Evolutionary conservation across 2,113 vertebrate genomes (phyloP).

Genomic region (Halcyon senegalensis): DNA sequence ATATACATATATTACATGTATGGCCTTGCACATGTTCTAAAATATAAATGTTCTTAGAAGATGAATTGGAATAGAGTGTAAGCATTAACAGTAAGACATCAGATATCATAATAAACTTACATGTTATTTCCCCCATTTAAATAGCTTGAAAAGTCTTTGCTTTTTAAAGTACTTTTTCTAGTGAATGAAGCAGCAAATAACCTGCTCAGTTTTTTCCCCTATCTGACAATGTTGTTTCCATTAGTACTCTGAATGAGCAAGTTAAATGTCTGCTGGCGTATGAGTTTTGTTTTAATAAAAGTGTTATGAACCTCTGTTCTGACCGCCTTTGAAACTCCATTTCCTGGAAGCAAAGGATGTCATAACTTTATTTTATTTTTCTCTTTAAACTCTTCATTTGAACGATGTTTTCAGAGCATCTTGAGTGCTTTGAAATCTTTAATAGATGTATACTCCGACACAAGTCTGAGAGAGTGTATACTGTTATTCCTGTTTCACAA

Average conservation of each 20-base stretch:
- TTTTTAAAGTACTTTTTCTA: neutral
- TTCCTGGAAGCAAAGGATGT: neutral
- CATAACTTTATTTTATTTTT: neutral
- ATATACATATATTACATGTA: neutral
- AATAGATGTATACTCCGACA: neutral
- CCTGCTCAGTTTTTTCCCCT: accelerated
- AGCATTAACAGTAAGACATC: neutral
- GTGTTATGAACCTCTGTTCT: neutral
- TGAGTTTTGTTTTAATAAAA: neutral
- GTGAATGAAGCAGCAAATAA: neutral
- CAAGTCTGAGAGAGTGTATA: neutral
- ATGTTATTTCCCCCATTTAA: neutral
- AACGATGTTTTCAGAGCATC: neutral
- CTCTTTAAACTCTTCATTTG: neutral
- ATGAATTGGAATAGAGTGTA: neutral
- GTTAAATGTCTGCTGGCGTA: neutral
- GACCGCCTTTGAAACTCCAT: neutral
- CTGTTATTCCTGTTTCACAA: neutral
- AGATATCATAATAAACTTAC: neutral
- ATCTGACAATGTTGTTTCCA: neutral
- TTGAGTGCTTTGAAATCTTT: neutral
- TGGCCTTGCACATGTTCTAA: neutral
- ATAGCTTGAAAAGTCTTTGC: neutral
- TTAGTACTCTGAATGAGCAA: neutral
- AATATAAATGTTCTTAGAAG: neutral